Conservation (phyloP, 2,113 vertebrate species). For the Lycocorax pyrrhopterus region DNA sequence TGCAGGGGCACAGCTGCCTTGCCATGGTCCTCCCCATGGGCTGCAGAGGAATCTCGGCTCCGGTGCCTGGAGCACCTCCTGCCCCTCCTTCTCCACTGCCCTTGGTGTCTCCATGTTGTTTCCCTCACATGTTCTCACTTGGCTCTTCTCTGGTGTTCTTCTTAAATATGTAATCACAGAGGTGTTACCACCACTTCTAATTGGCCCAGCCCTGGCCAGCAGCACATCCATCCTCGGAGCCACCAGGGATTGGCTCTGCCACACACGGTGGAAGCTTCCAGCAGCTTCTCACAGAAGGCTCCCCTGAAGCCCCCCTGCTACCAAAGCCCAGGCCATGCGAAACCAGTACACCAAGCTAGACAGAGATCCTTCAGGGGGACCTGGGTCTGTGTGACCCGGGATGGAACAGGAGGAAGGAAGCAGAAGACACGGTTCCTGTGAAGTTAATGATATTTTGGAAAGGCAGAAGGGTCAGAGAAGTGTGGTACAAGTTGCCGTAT, state of each 20-base stretch:
- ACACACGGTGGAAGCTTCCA: neutral
- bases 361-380: neutral
- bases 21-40: fast-evolving
- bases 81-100: neutral
- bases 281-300: neutral
- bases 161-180: neutral
- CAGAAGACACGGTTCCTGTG: neutral
- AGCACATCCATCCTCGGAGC: neutral
- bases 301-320: neutral
- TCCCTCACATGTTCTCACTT: neutral
- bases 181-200: neutral
- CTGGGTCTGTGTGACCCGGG: neutral
- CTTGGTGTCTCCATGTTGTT: neutral
- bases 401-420: neutral
- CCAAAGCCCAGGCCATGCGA: fast-evolving
- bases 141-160: neutral
- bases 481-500: neutral
- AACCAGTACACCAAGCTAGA: neutral
- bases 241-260: neutral
- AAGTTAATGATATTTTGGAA: neutral
- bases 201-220: neutral
- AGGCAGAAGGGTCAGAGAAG: neutral
- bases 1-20: neutral
- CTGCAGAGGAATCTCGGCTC: neutral
- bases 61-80: neutral